Percentiles rank a stretch among this genome's conserved stretches.
Conservation (phyloP, 1,140 invertebrate genomes). For the Panonychus citri region DNA sequence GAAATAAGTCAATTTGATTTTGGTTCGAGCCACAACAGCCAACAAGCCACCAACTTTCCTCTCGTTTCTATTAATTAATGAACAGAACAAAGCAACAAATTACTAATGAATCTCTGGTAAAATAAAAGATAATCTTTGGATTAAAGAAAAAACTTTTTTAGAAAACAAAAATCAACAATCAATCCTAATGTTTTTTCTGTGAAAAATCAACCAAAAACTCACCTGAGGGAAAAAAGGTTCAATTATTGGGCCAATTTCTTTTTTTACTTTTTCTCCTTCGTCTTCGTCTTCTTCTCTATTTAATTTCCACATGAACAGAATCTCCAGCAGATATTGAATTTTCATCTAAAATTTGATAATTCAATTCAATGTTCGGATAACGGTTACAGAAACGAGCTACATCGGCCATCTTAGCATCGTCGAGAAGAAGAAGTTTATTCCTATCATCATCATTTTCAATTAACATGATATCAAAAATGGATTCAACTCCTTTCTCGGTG, state of each 20-base stretch:
- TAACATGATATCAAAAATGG: constrained; percentile 81
- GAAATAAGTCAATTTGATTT: constrained; percentile 79
- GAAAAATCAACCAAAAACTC: too few relatives aligned
- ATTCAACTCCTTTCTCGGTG: constrained; percentile 35
- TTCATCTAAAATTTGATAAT: constrained; percentile 67
- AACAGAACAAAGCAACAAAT: constrained; percentile 1
- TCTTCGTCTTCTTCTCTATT: constrained; percentile 26
- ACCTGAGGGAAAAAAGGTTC: constrained; percentile 92
- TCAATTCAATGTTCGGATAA: constrained; percentile 95
- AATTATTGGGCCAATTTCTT: constrained; percentile 82
- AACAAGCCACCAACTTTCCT: constrained; percentile 99
- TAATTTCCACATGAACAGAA: constrained; percentile 64
- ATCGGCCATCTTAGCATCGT: constrained; percentile 72
- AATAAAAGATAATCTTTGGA: neutral
- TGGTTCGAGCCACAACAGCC: constrained; percentile 91
- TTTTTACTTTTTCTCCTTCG: constrained; percentile 63
- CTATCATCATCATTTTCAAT: constrained; percentile 86
- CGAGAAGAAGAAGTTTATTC: constrained; percentile 55
- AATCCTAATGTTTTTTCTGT: too few relatives aligned
- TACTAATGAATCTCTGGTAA: constrained; percentile 46
- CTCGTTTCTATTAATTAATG: constrained; percentile 47
- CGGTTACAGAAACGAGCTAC: constrained; percentile 94
- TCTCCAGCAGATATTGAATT: constrained; percentile 43
- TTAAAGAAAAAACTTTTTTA: neutral
- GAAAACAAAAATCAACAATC: neutral